phyloP scores from a whole-genome alignment of 1,140 invertebrate genomes.

The Apis mellifera region DNA sequence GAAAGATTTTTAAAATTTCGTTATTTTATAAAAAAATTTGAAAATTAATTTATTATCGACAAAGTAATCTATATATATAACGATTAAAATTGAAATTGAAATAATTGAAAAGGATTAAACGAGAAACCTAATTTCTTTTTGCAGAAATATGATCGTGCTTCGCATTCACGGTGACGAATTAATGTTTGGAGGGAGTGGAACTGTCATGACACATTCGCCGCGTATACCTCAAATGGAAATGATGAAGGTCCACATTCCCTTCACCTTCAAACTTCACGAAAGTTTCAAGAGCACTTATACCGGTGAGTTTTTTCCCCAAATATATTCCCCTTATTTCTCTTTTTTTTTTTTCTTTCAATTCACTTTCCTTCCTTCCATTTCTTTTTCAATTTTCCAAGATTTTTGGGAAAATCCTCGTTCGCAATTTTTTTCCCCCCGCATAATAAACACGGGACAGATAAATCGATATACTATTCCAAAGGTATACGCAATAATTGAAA shows the following conservation, averaged over 20 bases:
- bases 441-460: too few relatives aligned
- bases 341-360: too few relatives aligned
- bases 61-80: too few relatives aligned
- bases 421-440: too few relatives aligned
- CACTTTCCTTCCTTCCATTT: too few relatives aligned
- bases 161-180: constrained; percentile 87
- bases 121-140: constrained; percentile 55
- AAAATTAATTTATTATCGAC: too few relatives aligned
- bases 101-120: background rate
- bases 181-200: constrained; percentile 83
- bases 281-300: constrained; percentile 81
- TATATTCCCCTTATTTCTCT: background rate
- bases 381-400: background rate
- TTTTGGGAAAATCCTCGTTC: background rate
- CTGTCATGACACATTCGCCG: constrained; percentile 82
- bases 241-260: constrained; percentile 90
- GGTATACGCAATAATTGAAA: too few relatives aligned
- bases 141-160: constrained; percentile 88
- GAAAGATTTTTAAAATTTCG: too few relatives aligned
- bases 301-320: constrained; percentile 70
- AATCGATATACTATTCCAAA: too few relatives aligned
- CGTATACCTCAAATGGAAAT: constrained; percentile 88
- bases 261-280: constrained; percentile 89
- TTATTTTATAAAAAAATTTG: too few relatives aligned
- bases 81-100: background rate